phyloP scores from a whole-genome alignment of 2,888 invertebrate species.

The Gryllus longicercus region DNA sequence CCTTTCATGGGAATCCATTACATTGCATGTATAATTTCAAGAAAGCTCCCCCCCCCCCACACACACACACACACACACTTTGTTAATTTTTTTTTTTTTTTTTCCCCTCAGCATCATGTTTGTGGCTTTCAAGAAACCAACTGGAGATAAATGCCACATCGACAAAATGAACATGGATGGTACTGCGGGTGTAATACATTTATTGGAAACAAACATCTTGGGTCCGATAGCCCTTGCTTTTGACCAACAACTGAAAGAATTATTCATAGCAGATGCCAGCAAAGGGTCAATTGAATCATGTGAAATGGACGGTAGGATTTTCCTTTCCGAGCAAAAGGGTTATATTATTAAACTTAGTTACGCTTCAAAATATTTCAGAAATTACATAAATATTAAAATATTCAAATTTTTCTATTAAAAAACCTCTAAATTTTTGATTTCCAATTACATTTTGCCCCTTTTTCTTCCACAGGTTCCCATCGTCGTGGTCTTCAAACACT shows the following conservation, averaged over 20 bases:
- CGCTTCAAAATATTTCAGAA: too few relatives aligned
- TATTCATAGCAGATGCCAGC: constrained; percentile 67
- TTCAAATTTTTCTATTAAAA: background rate
- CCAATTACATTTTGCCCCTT: background rate
- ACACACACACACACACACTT: too few relatives aligned
- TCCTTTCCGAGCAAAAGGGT: too few relatives aligned
- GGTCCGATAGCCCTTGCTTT: constrained; percentile 58
- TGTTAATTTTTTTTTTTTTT: background rate
- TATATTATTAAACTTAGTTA: too few relatives aligned
- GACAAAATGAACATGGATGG: constrained; percentile 69
- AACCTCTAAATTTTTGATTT: background rate
- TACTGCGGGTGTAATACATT: constrained; percentile 47
- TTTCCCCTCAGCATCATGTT: constrained; percentile 57
- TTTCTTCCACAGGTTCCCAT: constrained; percentile 26
- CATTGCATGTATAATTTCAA: too few relatives aligned
- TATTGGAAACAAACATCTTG: constrained; percentile 47
- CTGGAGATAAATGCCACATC: constrained; percentile 50
- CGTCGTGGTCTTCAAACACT: constrained; percentile 26
- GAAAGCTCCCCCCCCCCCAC: too few relatives aligned
- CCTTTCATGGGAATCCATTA: too few relatives aligned
- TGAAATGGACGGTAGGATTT: constrained; percentile 55
- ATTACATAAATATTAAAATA: background rate
- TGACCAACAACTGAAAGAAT: constrained; percentile 54
- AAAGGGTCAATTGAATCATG: constrained; percentile 63
- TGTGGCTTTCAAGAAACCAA: constrained; percentile 49